Evolutionary conservation across 2,888 invertebrate species (phyloP).

Genomic region (Tortrix viridana): DNA sequence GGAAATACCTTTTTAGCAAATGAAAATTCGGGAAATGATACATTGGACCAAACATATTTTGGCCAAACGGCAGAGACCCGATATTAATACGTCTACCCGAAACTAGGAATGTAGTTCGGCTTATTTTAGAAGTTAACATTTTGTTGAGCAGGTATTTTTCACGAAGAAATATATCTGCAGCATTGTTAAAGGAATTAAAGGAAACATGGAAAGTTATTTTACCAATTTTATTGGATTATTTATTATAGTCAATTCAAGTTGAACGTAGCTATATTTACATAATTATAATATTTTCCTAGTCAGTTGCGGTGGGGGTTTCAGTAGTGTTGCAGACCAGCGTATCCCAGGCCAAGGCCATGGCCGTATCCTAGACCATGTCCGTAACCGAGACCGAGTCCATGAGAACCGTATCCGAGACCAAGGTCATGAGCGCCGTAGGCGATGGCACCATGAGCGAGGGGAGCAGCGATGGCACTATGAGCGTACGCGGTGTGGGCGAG

Average conservation of each 20-base stretch:
- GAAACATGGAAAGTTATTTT: background rate
- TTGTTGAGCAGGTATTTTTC: no score
- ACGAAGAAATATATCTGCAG: no score
- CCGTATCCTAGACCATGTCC: conserved; percentile 29
- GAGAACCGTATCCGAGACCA: conserved; percentile 30
- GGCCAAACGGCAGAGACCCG: no score
- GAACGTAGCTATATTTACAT: conserved; percentile 24
- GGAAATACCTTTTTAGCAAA: no score
- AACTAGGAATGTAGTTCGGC: no score
- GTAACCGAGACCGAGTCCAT: conserved; percentile 33
- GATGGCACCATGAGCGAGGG: conserved; percentile 42
- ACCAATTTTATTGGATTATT: conserved; percentile 26
- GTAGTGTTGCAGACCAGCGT: conserved; percentile 43
- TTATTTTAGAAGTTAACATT: no score
- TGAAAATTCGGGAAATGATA: no score
- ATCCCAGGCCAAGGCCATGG: conserved; percentile 38
- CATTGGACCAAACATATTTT: no score
- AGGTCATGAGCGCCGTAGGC: conserved; percentile 28
- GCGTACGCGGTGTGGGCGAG: conserved; percentile 40
- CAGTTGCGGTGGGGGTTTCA: conserved; percentile 9
- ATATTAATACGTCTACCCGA: no score
- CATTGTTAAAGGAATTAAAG: background rate
- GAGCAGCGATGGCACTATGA: conserved; percentile 47
- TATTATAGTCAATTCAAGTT: conserved; percentile 1
- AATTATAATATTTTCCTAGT: conserved; percentile 3